A percentile compares a stretch with the other conserved stretches of the same genome.
phyloP scores from a whole-genome alignment of 1,140 invertebrate species.

The Pseudomyrmex concolor region DNA sequence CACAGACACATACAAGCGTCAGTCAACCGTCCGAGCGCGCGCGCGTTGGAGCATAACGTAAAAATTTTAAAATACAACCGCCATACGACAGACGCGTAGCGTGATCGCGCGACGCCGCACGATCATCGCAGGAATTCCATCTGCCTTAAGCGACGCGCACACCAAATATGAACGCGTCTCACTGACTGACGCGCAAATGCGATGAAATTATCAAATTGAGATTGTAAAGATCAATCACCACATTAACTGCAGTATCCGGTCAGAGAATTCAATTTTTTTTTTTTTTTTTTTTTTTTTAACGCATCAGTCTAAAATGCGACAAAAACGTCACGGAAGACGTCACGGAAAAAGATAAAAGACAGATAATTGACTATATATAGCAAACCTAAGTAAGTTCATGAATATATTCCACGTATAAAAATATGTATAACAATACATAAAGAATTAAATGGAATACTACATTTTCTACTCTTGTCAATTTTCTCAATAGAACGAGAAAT shows the following conservation, averaged over 20 bases:
- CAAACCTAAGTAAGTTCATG: no score
- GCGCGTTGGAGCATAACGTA: background rate
- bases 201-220: no score
- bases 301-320: no score
- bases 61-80: slow-evolving; percentile 38
- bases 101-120: slow-evolving; percentile 17
- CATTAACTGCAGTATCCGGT: no score
- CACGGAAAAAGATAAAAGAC: background rate
- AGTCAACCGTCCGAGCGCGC: slow-evolving; percentile 2
- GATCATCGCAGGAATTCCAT: slow-evolving; percentile 37
- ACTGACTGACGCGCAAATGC: no score
- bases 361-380: background rate
- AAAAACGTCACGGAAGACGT: background rate
- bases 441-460: no score
- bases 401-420: no score
- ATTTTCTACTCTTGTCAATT: background rate
- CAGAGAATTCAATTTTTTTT: background rate
- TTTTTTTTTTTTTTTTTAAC: background rate
- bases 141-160: slow-evolving; percentile 8
- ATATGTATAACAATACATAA: no score
- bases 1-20: background rate
- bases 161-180: background rate
- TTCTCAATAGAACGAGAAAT: no score
- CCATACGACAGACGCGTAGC: slow-evolving; percentile 7
- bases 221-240: no score